phyloP scores from a whole-genome alignment of 2,888 invertebrate species.

The Leptothorax acervorum region DNA sequence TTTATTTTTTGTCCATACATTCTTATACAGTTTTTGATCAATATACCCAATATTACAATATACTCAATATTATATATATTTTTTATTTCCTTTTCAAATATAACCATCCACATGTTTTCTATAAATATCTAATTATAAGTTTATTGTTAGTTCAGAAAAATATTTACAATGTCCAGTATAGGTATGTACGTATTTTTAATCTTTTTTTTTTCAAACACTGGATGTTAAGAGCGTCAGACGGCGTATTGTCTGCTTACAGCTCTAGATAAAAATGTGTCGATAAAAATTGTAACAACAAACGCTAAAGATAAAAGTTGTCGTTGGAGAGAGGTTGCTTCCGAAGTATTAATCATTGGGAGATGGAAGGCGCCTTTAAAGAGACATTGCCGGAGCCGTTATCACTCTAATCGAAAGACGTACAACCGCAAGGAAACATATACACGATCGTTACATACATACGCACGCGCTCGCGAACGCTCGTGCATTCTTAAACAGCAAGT shows the following conservation, averaged over 20 bases:
- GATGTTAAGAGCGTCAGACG: background rate
- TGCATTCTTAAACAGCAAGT: conserved; percentile 65
- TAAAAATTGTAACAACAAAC: conserved; percentile 33
- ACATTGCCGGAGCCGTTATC: conserved; percentile 31
- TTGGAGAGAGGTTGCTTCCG: background rate
- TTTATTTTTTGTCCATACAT: background rate
- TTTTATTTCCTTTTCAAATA: background rate
- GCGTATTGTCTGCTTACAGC: background rate
- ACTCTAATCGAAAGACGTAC: conserved; percentile 60
- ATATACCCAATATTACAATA: background rate
- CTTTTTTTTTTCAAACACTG: background rate
- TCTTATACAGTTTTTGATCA: background rate
- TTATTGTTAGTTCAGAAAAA: background rate
- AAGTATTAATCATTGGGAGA: conserved; percentile 29
- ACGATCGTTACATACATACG: background rate
- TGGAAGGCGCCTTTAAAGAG: conserved; percentile 10
- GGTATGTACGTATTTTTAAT: background rate
- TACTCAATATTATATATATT: background rate
- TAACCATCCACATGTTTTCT: background rate
- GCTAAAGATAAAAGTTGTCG: background rate
- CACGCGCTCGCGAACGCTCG: conserved; percentile 55
- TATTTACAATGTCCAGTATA: background rate
- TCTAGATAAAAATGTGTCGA: background rate
- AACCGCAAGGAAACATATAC: conserved; percentile 40
- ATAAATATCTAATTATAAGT: conserved; percentile 2